These are phyloP conservation scores for Nudaria mundana DNA, from an alignment of 2,888 invertebrate genomes.

Conservation along the genomic window DNA sequence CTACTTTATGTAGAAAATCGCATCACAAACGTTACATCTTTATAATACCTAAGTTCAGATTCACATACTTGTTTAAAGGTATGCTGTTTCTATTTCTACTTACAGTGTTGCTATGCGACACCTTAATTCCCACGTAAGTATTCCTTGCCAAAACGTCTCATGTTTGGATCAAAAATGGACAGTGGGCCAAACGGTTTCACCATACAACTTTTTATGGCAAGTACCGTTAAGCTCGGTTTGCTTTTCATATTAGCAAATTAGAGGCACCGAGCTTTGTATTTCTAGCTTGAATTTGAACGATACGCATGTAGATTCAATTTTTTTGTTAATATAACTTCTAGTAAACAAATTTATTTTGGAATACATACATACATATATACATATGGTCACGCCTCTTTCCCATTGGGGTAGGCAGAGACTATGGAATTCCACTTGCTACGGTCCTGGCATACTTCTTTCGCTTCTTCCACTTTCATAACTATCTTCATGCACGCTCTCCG, in stretches of 20 bases:
- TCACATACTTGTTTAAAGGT: not conserved
- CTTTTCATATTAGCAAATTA: constrained; percentile 40
- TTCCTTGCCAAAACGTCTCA: constrained; percentile 22
- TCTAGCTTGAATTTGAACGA: not conserved
- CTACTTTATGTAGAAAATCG: too few species aligned
- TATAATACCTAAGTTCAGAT: not conserved
- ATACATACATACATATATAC: too few species aligned
- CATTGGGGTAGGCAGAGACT: too few species aligned
- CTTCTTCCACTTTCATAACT: too few species aligned
- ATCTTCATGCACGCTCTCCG: too few species aligned
- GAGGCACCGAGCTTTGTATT: constrained; percentile 10
- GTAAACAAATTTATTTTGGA: constrained; percentile 23
- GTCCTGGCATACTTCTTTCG: too few species aligned
- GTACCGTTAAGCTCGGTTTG: constrained; percentile 47
- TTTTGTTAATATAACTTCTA: too few species aligned
- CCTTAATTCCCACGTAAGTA: constrained; percentile 14
- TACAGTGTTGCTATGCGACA: too few species aligned
- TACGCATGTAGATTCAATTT: constrained; percentile 15
- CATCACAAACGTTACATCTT: too few species aligned
- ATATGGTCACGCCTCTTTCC: too few species aligned
- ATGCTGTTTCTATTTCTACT: too few species aligned
- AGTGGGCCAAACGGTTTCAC: constrained; percentile 53
- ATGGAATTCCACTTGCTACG: too few species aligned
- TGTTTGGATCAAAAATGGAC: constrained; percentile 31
- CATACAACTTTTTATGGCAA: constrained; percentile 38